phyloP scores from a whole-genome alignment of 2,797 vertebrate species.

The Clarias platycephalus region DNA sequence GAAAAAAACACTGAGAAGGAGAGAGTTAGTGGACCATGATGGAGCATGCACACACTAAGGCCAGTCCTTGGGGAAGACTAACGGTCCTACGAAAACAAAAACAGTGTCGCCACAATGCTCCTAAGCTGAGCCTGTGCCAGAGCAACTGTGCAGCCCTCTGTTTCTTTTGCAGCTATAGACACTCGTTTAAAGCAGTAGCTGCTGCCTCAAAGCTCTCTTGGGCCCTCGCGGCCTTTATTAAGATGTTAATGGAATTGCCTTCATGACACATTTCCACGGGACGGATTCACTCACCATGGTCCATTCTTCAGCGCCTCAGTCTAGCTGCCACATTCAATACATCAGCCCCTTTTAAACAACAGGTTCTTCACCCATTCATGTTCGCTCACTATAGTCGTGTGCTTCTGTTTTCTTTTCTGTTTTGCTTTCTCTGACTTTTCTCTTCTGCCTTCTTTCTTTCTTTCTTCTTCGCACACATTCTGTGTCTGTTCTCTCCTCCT shows the following conservation, averaged over 20 bases:
- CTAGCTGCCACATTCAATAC: constrained; percentile 60
- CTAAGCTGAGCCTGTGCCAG: constrained; percentile 61
- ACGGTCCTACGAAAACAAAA: constrained; percentile 66
- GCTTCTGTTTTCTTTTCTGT: constrained; percentile 54
- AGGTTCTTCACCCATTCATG: constrained; percentile 52
- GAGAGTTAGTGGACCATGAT: constrained; percentile 70
- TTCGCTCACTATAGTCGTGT: constrained; percentile 41
- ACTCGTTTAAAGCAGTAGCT: constrained; percentile 51
- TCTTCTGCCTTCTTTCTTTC: background rate
- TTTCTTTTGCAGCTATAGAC: constrained; percentile 40
- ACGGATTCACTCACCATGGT: constrained; percentile 61
- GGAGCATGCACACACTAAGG: constrained; percentile 46
- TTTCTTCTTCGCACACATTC: background rate
- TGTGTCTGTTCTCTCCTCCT: background rate
- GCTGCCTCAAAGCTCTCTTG: constrained; percentile 68
- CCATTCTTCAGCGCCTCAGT: constrained; percentile 66
- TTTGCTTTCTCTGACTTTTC: constrained; percentile 33
- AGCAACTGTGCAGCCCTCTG: constrained; percentile 56
- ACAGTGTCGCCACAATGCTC: constrained; percentile 63
- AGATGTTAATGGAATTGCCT: constrained; percentile 80
- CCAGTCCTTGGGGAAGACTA: constrained; percentile 69
- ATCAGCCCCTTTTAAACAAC: constrained; percentile 67
- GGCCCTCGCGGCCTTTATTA: constrained; percentile 73
- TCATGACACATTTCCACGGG: constrained; percentile 76
- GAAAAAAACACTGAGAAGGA: constrained; percentile 55